Percentiles rank a stretch among this genome's conserved stretches.
Conservation (phyloP, 92 coral and sea anemone species). For the Porites rus region DNA sequence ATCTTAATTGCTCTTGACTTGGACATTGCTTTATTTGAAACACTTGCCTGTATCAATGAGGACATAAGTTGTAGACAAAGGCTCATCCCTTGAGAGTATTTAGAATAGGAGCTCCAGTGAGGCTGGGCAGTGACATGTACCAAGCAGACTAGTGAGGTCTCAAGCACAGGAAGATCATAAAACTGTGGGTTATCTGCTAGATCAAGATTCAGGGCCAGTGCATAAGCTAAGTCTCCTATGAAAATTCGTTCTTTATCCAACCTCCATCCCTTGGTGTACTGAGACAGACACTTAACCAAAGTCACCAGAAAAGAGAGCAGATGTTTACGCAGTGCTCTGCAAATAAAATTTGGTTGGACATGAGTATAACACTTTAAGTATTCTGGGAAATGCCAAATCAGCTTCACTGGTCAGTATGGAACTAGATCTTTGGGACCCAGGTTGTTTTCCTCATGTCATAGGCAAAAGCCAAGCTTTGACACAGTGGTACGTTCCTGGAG, state of each 20-base stretch:
- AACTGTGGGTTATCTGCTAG: conserved; percentile 95
- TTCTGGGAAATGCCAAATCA: too few relatives aligned
- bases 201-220: conserved; percentile 87
- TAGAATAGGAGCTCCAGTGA: conserved; percentile 82
- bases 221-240: conserved; percentile 90
- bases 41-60: conserved; percentile 86
- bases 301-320: conserved; percentile 72
- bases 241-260: conserved; percentile 86
- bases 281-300: conserved; percentile 70
- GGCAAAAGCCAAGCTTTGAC: too few relatives aligned
- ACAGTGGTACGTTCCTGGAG: too few relatives aligned
- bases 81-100: conserved; percentile 66
- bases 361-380: not conserved
- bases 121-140: conserved; percentile 83
- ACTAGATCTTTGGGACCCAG: too few relatives aligned
- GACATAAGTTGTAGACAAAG: conserved; percentile 80
- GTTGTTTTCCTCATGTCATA: too few relatives aligned
- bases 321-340: conserved; percentile 82
- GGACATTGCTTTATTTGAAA: not conserved
- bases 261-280: conserved; percentile 76
- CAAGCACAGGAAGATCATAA: conserved; percentile 92
- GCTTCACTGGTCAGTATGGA: too few relatives aligned
- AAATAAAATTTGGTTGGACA: not conserved
- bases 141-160: conserved; percentile 89
- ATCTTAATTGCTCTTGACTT: too few relatives aligned